Evolutionary conservation across 2,797 vertebrate species (phyloP).

Genomic region (Sebastes steindachneri): DNA sequence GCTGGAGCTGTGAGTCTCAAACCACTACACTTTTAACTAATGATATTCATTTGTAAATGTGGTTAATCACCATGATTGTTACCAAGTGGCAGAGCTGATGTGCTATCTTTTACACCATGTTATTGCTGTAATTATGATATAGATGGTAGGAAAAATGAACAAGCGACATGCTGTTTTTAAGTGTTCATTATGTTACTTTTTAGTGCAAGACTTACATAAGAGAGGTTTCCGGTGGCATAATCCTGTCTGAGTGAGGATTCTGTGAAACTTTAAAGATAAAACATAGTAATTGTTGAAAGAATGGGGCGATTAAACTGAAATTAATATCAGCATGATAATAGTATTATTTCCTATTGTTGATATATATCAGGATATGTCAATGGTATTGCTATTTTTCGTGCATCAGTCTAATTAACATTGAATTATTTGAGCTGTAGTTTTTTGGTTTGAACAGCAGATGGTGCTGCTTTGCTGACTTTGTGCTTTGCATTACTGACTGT

Average conservation of each 20-base stretch:
- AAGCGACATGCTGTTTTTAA: not conserved
- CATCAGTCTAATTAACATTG: not conserved
- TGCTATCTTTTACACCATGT: not conserved
- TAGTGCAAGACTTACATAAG: not conserved
- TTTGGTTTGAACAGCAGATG: not conserved
- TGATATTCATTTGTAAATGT: too few relatives aligned
- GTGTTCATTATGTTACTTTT: not conserved
- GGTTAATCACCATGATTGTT: too few relatives aligned
- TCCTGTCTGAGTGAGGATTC: not conserved
- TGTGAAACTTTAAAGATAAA: not conserved
- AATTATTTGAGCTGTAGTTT: not conserved
- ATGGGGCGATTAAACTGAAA: not conserved
- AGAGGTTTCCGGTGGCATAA: not conserved
- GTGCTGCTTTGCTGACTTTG: not conserved
- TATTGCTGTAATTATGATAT: not conserved
- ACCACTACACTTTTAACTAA: too few relatives aligned
- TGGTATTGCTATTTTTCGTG: not conserved
- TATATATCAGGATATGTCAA: not conserved
- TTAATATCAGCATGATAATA: not conserved
- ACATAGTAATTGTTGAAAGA: not conserved
- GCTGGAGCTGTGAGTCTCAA: slow-evolving; percentile 12
- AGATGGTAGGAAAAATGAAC: not conserved
- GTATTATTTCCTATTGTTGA: not conserved
- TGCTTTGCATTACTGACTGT: not conserved
- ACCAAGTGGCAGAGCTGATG: fast-evolving